Evolutionary conservation across 1,140 invertebrate species (phyloP), one percentile per base, ranked within the genome.

Genomic region (Papilio helenus): DNA sequence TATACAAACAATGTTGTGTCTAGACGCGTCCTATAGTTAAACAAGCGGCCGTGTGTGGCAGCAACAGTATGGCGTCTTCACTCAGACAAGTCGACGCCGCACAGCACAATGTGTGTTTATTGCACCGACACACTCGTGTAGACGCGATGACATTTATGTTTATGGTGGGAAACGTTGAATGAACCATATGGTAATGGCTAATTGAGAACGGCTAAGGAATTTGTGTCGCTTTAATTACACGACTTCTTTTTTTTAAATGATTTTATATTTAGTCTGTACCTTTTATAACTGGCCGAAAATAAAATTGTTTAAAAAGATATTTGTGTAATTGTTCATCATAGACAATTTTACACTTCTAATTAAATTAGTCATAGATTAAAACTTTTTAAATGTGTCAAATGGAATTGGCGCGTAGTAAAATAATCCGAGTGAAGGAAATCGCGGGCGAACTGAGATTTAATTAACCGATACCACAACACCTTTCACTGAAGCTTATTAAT

Each of bases 21-120:
- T 68, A 68, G 26, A 68, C 71, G 42, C 44, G 51, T n/a, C 74
- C 68, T 80, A 73, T 23, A 73, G 61, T 72, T 39, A 71, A 72
- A 55, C 42, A 34, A 80, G 72, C 61, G 76, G 29, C 39, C 42
- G 83, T 81, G 79, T 86, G 82, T 68, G 78, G 81, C 72, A 42
- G 80, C 72, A 42, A 26, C 77, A 80, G 78, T 8, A 26, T 72
- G 71, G 84, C 76, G 80, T 83, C 72, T 81, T 82, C 81, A 85
- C 79, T 81, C 83, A 88, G 86, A 88, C 86, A 85, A 79, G 46
- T 68, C 79, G 85, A 85, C 86, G 86, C 86, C 86, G 82, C 83
- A 73, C 81, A 84, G 72, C 29, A 73, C 49, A 72, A 42, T 79
- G 72, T 77, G 72, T 72, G 79, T 79, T 76, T 39, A 58, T 76